A percentile compares a stretch with the other conserved stretches of the same genome.
These are phyloP conservation scores for Drosophila pectinifera DNA, from an alignment of 1,140 invertebrate genomes.

Conservation along the genomic window DNA sequence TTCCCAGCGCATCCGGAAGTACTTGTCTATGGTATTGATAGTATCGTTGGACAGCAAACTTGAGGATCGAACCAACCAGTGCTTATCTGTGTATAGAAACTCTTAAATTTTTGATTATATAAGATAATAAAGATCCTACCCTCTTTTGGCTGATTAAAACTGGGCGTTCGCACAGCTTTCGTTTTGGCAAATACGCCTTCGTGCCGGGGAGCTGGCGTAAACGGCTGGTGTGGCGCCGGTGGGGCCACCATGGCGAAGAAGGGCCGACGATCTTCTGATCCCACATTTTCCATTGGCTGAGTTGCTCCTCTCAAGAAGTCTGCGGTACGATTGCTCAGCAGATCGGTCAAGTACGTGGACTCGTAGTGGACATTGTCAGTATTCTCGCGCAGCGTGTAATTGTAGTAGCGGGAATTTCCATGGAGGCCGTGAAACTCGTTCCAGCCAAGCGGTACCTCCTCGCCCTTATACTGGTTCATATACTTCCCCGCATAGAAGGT, in stretches of 20 bases:
- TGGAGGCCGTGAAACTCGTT: conserved; percentile 91
- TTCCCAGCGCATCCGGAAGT: conserved; percentile 90
- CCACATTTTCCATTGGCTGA: no score
- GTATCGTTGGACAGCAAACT: conserved; percentile 87
- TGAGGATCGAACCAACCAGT: conserved; percentile 92
- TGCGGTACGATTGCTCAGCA: conserved; percentile 88
- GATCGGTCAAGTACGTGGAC: conserved; percentile 92
- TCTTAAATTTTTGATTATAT: conserved; percentile 7
- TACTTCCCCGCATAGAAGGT: conserved; percentile 96
- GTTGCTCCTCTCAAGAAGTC: conserved; percentile 86
- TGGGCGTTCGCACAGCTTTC: conserved; percentile 89
- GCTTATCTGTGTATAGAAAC: conserved; percentile 87
- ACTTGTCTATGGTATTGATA: conserved; percentile 88
- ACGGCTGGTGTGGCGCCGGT: conserved; percentile 93
- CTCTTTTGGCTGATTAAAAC: conserved; percentile 88
- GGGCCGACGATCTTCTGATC: conserved; percentile 82
- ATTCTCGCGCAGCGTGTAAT: conserved; percentile 94
- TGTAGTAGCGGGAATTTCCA: conserved; percentile 95
- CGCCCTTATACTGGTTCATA: conserved; percentile 91
- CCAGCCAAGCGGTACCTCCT: conserved; percentile 92
- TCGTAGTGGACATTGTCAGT: conserved; percentile 88
- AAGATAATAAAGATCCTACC: conserved; percentile 31
- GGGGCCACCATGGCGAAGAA: conserved; percentile 94
- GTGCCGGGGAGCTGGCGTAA: conserved; percentile 91
- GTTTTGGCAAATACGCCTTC: conserved; percentile 87